These are phyloP conservation scores for Labeo catla DNA, from an alignment of 2,113 vertebrate species.

Conservation along the genomic window DNA sequence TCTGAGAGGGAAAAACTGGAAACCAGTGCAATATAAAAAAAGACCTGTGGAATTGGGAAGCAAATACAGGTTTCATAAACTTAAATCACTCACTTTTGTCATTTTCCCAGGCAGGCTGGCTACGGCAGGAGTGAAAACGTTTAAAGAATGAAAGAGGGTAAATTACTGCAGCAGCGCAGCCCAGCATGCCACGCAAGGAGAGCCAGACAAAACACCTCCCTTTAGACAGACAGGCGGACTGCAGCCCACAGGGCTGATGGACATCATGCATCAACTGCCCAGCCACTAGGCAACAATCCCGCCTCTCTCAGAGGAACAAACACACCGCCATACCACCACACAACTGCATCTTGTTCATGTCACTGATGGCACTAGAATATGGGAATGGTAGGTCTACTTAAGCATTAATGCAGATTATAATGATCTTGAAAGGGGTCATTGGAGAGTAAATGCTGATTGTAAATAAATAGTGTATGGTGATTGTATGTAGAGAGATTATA, in stretches of 20 bases:
- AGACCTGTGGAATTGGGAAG: neutral
- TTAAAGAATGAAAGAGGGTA: conserved; percentile 18
- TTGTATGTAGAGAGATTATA: conserved; percentile 3
- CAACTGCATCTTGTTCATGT: neutral
- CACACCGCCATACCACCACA: neutral
- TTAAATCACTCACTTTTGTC: conserved; percentile 39
- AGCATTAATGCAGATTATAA: neutral
- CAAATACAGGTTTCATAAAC: conserved; percentile 24
- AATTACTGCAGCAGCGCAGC: conserved; percentile 33
- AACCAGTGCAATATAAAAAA: conserved; percentile 12
- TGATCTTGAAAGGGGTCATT: neutral
- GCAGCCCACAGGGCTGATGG: neutral
- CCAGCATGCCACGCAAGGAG: conserved; percentile 15
- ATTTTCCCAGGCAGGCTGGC: conserved; percentile 23
- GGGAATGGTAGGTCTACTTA: neutral
- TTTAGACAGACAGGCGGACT: neutral
- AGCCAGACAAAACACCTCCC: neutral
- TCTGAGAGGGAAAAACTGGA: neutral
- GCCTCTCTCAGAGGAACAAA: neutral
- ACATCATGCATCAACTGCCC: conserved; percentile 12
- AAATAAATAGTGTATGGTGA: too few relatives aligned
- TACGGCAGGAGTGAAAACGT: neutral
- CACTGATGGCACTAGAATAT: neutral
- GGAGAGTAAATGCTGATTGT: neutral
- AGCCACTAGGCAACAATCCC: neutral